Conservation (phyloP, 2,113 vertebrate genomes). For the Excalfactoria chinensis region DNA sequence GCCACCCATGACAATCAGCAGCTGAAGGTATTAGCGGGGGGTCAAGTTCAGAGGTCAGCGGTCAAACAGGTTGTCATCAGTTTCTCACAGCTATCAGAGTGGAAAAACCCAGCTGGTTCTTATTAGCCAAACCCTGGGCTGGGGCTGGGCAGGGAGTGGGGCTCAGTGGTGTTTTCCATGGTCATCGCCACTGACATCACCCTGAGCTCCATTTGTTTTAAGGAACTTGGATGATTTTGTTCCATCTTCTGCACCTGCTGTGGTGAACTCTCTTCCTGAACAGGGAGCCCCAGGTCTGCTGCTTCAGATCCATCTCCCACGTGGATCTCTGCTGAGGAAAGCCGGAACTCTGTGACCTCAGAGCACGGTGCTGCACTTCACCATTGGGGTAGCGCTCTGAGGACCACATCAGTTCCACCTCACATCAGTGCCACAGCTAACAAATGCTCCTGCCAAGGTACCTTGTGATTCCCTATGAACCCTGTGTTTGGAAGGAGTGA, state of each 20-base stretch:
- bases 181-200: accelerated
- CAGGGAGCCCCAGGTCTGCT: not conserved
- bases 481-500: not conserved
- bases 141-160: not conserved
- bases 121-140: constrained; percentile 66
- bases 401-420: accelerated
- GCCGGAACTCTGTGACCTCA: not conserved
- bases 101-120: constrained; percentile 82
- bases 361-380: accelerated
- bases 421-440: not conserved
- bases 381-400: accelerated
- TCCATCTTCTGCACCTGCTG: not conserved
- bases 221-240: accelerated
- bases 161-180: not conserved
- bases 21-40: constrained; percentile 88
- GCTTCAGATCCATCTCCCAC: not conserved
- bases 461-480: not conserved
- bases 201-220: not conserved
- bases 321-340: not conserved
- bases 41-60: constrained; percentile 90
- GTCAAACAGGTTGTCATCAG: constrained; percentile 85
- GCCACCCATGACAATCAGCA: constrained; percentile 86
- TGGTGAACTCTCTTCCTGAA: not conserved
- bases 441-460: accelerated
- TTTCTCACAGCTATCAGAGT: constrained; percentile 82